Base-by-base conservation (phyloP, 2,797 vertebrate genomes). In the Myripristis jacobus region DNA sequence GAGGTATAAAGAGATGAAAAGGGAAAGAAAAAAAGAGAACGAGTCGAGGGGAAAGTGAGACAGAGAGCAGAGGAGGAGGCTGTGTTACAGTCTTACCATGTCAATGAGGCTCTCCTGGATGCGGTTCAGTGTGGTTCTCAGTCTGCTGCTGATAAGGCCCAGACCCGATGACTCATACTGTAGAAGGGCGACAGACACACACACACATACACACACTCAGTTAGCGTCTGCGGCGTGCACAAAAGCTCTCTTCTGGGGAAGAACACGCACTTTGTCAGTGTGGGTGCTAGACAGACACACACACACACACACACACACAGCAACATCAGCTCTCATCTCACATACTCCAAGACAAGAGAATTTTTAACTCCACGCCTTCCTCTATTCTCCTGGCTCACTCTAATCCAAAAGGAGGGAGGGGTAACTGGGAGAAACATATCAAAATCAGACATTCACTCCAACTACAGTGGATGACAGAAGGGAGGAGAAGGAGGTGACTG, bases 31-130 rank as follows among this genome's bases (percentile, higher is more conserved):
- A 44, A 53, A 25, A 61, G 64, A 75, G 41, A 24, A 52, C 7
- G 66, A 61, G 25, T 3, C 24, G 50, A 66, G 43, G 58, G 27
- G 34, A 54, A 44, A 75, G 43, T 12, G 22, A 22, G 48, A 41
- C 25, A 31, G 46, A 25, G n/a, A 53, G 34, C 2, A 51, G 59
- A 57, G n/a, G 43, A 41, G 31, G 16, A 22, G 53, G 24, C 4
- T 13, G 59, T 50, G 61, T 50, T 71, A 50, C 43, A 57, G 74
- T 90, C 96, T 94, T 90, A 99, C 98, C 94, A 97, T 83, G 86
- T 98, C 96, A 81, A 99, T 99, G 82, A 99, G 95, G 84, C 94
- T 98, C 91, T 99, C 98, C 70, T 99, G 98, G 90, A 99, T 99
- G 87, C 97, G 95, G 93, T 95, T 99, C 73, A 99, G 91, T 0